These are phyloP conservation scores for Trilocha varians DNA, from an alignment of 2,888 invertebrate species.

Conservation along the genomic window DNA sequence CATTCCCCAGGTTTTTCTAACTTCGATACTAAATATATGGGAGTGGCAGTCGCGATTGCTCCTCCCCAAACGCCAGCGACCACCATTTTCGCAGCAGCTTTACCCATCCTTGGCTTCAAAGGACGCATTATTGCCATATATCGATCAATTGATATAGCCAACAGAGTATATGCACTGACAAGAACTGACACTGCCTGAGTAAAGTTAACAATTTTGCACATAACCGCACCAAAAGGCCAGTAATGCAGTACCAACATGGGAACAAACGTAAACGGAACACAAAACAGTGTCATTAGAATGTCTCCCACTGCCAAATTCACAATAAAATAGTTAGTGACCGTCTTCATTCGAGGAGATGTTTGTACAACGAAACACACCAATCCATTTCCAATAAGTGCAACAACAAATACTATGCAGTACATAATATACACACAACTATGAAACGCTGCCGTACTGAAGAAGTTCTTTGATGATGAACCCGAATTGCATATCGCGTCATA, in stretches of 20 bases:
- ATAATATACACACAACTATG: conserved; percentile 78
- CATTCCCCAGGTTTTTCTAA: conserved; percentile 75
- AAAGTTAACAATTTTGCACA: conserved; percentile 89
- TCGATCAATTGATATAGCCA: conserved; percentile 93
- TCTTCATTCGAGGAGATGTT: conserved; percentile 88
- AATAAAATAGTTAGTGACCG: conserved; percentile 94
- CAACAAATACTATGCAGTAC: conserved; percentile 80
- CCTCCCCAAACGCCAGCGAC: conserved; percentile 83
- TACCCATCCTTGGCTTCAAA: conserved; percentile 84
- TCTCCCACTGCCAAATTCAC: conserved; percentile 92
- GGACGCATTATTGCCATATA: conserved; percentile 94
- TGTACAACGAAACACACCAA: conserved; percentile 91
- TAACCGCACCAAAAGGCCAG: conserved; percentile 89
- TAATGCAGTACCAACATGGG: conserved; percentile 84
- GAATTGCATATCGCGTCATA: conserved; percentile 5
- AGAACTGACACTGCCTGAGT: conserved; percentile 86
- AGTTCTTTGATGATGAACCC: conserved; percentile 28
- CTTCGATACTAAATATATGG: conserved; percentile 83
- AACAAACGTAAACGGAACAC: conserved; percentile 92
- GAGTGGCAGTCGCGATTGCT: conserved; percentile 85
- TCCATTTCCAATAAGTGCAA: conserved; percentile 82
- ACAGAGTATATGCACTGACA: conserved; percentile 91
- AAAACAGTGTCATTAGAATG: conserved; percentile 90
- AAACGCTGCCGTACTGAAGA: conserved; percentile 67
- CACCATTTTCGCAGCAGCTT: conserved; percentile 77